Base-by-base conservation (phyloP, 2,888 invertebrate species). In the Elegia similella region DNA sequence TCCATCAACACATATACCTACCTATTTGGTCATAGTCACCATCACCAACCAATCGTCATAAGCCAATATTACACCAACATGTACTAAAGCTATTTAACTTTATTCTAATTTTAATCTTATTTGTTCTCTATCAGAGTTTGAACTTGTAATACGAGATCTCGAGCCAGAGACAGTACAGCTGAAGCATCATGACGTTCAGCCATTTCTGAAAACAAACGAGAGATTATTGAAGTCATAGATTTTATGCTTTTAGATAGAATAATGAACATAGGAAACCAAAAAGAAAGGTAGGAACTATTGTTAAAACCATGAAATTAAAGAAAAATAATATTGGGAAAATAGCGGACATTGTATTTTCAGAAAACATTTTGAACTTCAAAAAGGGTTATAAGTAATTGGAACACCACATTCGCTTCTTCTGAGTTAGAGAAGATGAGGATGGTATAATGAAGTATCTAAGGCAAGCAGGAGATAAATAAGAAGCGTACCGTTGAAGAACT, bases 41-140 rank as follows among this genome's bases (percentile, higher is more conserved):
- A 38, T 38, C 12, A 12, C n/a, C n/a, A 38, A 38, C 38, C 6
- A 12, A n/a, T 38, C 38, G n/a, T 3, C 38, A 38, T n/a, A n/a
- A 38, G 10, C 38, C 10, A 38, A 38, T n/a, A 38, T 38, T n/a
- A 38, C 7, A 12, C 38, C 38, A 38, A 30, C 50, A 46, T 16
- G 16, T 50, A 42, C 34, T 2, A 32, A 10, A 53, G 29, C 47
- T 57, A 59, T 55, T 57, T 5, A 12, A 60, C 44, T 57, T 59
- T 53, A 58, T 61, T 57, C 48, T 52, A 67, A 66, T 63, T 59
- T 66, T 55, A 64, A 68, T 62, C 82, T 92, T 94, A 97, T 92
- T 98, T 97, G 88, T 98, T 97, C 85, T 98, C 98, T 64, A 98
- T 98, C 61, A 98, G 92, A 70, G 96, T 95, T 88, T 98, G 98